Percentiles rank a stretch among this genome's conserved stretches.
phyloP scores from a whole-genome alignment of 2,113 vertebrate species.

The Phrynocephalus versicolor region DNA sequence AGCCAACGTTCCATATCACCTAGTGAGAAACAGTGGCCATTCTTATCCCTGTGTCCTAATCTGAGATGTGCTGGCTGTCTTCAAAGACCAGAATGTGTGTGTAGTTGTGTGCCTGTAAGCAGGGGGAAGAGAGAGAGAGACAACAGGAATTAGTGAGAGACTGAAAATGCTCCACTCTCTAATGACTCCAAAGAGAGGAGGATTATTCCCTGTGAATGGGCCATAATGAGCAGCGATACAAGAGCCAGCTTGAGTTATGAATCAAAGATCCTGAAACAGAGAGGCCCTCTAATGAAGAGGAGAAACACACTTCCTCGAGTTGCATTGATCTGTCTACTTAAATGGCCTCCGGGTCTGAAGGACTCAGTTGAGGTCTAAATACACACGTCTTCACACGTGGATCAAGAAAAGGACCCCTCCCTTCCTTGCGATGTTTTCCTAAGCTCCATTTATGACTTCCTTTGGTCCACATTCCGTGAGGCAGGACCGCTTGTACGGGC shows the following conservation, averaged over 20 bases:
- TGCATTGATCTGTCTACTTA: background rate
- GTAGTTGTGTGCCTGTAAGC: background rate
- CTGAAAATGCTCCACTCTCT: rapidly evolving
- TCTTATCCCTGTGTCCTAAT: background rate
- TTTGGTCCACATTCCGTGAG: too few species aligned
- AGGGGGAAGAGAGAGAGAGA: background rate
- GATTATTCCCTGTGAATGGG: background rate
- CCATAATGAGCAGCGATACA: background rate
- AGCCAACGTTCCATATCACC: background rate
- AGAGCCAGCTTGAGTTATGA: background rate
- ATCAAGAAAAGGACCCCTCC: too few species aligned
- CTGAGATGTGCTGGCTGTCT: background rate
- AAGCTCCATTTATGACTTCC: too few species aligned
- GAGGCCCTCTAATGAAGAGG: rapidly evolving
- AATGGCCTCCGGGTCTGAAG: rapidly evolving
- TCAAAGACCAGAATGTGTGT: background rate
- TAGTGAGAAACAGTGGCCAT: background rate
- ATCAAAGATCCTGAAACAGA: background rate
- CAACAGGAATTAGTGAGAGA: background rate
- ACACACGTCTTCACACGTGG: too few species aligned
- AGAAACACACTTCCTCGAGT: rapidly evolving
- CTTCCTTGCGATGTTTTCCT: too few species aligned
- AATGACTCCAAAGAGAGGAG: background rate
- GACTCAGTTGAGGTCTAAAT: background rate
- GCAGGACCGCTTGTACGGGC: too few species aligned